phyloP scores from a whole-genome alignment of 2,888 invertebrate species.

The Callyntrura sp. region DNA sequence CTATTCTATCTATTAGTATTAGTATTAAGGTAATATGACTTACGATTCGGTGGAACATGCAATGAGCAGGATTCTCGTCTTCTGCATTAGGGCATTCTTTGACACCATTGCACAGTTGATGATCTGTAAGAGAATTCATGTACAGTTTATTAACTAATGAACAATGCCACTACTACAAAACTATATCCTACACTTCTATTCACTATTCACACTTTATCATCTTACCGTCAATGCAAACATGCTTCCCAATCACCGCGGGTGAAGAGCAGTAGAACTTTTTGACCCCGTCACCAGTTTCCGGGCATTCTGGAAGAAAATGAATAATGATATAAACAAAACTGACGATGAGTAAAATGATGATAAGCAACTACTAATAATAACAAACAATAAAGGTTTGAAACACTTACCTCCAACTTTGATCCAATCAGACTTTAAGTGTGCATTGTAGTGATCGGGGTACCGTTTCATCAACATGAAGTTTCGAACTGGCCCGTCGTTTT shows the following conservation, averaged over 20 bases:
- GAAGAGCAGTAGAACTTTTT: slow-evolving; percentile 81
- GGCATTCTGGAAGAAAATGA: slow-evolving; percentile 80
- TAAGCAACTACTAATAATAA: too few relatives aligned
- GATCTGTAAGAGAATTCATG: slow-evolving; percentile 59
- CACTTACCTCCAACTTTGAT: slow-evolving; percentile 17
- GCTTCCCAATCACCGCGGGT: slow-evolving; percentile 63
- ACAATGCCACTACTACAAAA: too few relatives aligned
- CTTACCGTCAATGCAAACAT: slow-evolving; percentile 80
- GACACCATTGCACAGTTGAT: slow-evolving; percentile 80
- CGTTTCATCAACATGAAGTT: neutral
- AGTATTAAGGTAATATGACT: slow-evolving; percentile 41
- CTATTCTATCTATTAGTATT: too few relatives aligned
- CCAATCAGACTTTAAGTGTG: neutral
- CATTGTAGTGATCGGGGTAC: neutral
- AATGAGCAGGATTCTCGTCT: slow-evolving; percentile 79
- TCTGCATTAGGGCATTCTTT: slow-evolving; percentile 82
- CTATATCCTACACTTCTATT: too few relatives aligned
- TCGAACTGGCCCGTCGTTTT: neutral
- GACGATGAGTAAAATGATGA: too few relatives aligned
- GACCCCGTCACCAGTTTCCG: slow-evolving; percentile 75
- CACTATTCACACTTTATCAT: neutral
- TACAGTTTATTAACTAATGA: slow-evolving; percentile 3
- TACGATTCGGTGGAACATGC: slow-evolving; percentile 82
- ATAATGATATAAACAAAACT: too few relatives aligned
- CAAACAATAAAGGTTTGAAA: too few relatives aligned